These are phyloP conservation scores for Strigamia crassipes DNA, from an alignment of 2,888 invertebrate genomes.

Conservation along the genomic window DNA sequence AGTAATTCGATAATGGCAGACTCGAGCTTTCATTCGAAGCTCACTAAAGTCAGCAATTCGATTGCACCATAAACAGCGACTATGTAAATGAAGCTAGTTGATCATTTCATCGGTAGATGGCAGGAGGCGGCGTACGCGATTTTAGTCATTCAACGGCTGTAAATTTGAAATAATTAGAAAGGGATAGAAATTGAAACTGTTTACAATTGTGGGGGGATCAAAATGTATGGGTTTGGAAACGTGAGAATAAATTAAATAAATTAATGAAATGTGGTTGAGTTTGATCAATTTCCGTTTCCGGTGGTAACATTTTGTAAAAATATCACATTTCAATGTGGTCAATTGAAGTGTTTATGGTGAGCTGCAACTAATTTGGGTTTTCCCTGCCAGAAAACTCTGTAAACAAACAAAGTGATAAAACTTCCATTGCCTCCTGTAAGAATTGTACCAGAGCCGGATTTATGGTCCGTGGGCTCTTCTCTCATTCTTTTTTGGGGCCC, in stretches of 20 bases:
- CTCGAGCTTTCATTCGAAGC: constrained; percentile 31
- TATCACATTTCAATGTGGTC: background rate
- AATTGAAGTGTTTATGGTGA: background rate
- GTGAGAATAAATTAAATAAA: background rate
- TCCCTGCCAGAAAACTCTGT: background rate
- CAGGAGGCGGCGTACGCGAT: background rate
- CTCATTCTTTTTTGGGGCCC: no score
- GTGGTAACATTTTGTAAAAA: background rate
- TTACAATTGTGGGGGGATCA: background rate
- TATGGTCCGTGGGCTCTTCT: no score
- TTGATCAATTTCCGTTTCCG: constrained; percentile 22
- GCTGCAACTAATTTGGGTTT: background rate
- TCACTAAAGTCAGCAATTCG: constrained; percentile 28
- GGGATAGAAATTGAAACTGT: background rate
- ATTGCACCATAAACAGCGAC: constrained; percentile 23
- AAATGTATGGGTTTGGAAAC: background rate
- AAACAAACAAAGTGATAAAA: no score
- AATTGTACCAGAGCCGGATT: no score
- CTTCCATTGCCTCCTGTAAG: no score
- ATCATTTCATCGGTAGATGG: constrained; percentile 23
- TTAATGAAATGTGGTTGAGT: background rate
- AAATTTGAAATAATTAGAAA: background rate
- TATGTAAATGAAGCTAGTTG: constrained; percentile 28
- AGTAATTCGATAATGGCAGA: constrained; percentile 31
- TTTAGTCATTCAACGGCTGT: background rate